These are phyloP conservation scores for Thinocorus orbignyianus DNA, from an alignment of 2,113 vertebrate genomes.

Conservation along the genomic window DNA sequence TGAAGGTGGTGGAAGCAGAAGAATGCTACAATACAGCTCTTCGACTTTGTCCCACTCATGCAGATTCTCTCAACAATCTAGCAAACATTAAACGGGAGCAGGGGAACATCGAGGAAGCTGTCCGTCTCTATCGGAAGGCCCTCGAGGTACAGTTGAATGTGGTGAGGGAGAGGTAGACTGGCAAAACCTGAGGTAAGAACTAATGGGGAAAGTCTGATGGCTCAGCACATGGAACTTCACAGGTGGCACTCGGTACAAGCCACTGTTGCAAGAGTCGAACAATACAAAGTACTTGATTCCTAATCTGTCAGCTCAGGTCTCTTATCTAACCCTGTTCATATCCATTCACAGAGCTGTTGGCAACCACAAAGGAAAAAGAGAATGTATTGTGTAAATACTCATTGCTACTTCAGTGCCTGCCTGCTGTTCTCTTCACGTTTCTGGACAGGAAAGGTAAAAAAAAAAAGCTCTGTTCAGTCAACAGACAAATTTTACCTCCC, in stretches of 20 bases:
- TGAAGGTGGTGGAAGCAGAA: slow-evolving; percentile 95
- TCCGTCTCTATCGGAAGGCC: slow-evolving; percentile 95
- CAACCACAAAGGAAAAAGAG: background rate
- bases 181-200: background rate
- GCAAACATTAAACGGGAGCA: slow-evolving; percentile 98
- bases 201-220: background rate
- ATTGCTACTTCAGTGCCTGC: background rate
- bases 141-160: slow-evolving; percentile 83
- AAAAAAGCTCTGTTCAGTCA: background rate
- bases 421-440: background rate
- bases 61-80: slow-evolving; percentile 96
- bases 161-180: background rate
- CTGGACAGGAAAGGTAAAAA: background rate
- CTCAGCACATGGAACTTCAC: background rate
- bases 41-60: slow-evolving; percentile 95
- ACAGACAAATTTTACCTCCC: background rate
- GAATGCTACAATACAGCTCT: slow-evolving; percentile 99
- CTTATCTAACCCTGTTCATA: background rate
- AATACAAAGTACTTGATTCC: background rate
- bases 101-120: slow-evolving; percentile 97
- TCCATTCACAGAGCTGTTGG: background rate
- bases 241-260: background rate
- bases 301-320: background rate
- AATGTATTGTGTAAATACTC: background rate
- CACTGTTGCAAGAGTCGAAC: background rate